A percentile compares a stretch with the other conserved stretches of the same genome.
Conservation (phyloP, 2,113 vertebrate genomes). For the Sander lucioperca region DNA sequence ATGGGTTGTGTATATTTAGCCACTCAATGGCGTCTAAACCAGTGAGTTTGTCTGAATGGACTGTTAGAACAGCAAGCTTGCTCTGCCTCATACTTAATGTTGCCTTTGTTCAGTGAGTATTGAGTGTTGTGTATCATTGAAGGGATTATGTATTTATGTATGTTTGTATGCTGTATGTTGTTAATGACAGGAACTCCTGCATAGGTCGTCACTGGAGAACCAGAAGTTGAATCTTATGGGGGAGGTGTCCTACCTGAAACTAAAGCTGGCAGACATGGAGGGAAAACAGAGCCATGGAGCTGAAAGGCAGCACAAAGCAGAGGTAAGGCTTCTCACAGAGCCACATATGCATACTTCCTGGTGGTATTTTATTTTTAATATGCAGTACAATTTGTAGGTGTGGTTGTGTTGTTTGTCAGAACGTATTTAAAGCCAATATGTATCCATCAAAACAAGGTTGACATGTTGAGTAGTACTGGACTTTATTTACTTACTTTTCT, state of each 20-base stretch:
- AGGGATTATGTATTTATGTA: conserved; percentile 21
- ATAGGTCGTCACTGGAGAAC: conserved; percentile 92
- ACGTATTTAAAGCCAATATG: conserved; percentile 6
- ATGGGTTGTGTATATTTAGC: conserved; percentile 89
- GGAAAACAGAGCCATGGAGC: conserved; percentile 89
- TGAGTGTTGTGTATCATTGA: conserved; percentile 4
- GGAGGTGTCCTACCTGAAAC: conserved; percentile 95
- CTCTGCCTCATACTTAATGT: conserved; percentile 59
- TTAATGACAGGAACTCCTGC: conserved; percentile 90
- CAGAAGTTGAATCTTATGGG: conserved; percentile 95
- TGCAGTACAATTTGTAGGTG: neutral
- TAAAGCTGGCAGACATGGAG: conserved; percentile 95
- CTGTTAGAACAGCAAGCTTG: conserved; percentile 59
- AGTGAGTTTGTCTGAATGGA: conserved; percentile 77
- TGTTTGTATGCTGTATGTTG: conserved; percentile 38
- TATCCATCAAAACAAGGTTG: conserved; percentile 8
- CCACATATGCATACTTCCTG: neutral
- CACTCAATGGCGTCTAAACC: conserved; percentile 76
- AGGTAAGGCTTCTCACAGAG: conserved; percentile 83
- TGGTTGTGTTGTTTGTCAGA: neutral
- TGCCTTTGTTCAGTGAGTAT: conserved; percentile 62
- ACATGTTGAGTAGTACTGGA: neutral
- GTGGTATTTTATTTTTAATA: conserved; percentile 9
- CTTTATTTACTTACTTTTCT: neutral
- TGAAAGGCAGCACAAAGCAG: conserved; percentile 95